Evolutionary conservation across 2,113 vertebrate genomes (phyloP).

Genomic region (Siphamia tubifer): DNA sequence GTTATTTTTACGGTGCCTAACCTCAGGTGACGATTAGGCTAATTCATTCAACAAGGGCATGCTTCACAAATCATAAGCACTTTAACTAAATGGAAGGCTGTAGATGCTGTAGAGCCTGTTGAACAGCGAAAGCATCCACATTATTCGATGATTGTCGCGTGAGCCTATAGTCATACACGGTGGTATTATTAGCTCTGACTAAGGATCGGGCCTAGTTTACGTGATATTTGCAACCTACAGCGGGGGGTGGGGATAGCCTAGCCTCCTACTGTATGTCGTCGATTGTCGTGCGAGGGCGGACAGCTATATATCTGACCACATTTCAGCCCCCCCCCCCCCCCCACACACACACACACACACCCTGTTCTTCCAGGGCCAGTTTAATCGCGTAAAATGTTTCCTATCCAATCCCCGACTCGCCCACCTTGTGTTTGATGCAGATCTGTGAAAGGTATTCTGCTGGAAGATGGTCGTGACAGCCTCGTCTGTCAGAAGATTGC

Average conservation of each 20-base stretch:
- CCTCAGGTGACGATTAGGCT: slow-evolving; percentile 36
- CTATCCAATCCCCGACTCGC: not conserved
- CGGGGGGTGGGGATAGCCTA: slow-evolving; percentile 67
- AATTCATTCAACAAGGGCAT: slow-evolving; percentile 60
- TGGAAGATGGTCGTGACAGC: slow-evolving; percentile 49
- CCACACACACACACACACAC: too few relatives aligned
- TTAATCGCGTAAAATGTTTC: not conserved
- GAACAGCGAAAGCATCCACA: not conserved
- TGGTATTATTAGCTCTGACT: slow-evolving; percentile 33
- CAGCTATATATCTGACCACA: slow-evolving; percentile 13
- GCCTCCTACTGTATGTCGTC: slow-evolving; percentile 70
- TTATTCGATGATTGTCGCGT: not conserved
- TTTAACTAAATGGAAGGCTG: not conserved
- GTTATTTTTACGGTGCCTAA: not conserved
- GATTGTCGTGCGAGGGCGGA: slow-evolving; percentile 65
- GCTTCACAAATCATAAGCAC: not conserved
- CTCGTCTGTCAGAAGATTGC: slow-evolving; percentile 11
- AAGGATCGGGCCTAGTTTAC: slow-evolving; percentile 55
- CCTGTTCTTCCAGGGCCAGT: too few relatives aligned
- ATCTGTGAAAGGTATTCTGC: slow-evolving; percentile 6
- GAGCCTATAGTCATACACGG: not conserved
- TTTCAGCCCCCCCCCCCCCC: not conserved
- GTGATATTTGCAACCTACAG: slow-evolving; percentile 55
- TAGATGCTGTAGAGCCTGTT: not conserved
- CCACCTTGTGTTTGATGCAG: not conserved